Percentiles rank a stretch among this genome's conserved stretches.
Conservation (phyloP, 1,140 invertebrate genomes). For the Pseudachorutes palmiensis region DNA sequence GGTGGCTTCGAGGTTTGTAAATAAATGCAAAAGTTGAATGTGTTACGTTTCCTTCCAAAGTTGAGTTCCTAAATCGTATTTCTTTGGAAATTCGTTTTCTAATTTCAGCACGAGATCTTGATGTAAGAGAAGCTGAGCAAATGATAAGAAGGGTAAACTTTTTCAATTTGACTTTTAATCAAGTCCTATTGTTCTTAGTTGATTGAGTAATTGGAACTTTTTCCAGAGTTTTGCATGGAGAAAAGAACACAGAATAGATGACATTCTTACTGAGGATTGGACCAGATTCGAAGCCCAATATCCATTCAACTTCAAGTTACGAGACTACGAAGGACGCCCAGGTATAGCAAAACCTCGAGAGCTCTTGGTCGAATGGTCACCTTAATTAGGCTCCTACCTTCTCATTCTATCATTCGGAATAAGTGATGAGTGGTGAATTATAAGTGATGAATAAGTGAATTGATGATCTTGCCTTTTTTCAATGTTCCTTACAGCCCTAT, state of each 20-base stretch:
- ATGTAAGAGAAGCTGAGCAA: background rate
- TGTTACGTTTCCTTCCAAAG: too few species aligned
- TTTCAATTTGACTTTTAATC: background rate
- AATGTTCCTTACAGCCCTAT: background rate
- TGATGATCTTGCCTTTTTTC: background rate
- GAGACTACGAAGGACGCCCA: background rate
- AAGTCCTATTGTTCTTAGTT: too few species aligned
- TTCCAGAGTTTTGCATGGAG: constrained; percentile 1
- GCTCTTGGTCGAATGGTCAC: too few species aligned
- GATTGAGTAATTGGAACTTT: too few species aligned
- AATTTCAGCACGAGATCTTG: background rate
- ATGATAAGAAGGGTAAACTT: background rate
- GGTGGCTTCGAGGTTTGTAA: background rate
- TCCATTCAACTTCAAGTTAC: constrained; percentile 2
- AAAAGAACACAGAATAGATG: background rate
- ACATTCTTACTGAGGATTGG: constrained; percentile 1
- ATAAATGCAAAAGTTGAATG: background rate
- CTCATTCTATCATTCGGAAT: background rate
- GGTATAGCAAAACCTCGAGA: too few species aligned
- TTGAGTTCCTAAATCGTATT: background rate
- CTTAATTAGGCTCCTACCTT: too few species aligned
- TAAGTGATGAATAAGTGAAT: background rate
- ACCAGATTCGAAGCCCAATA: background rate
- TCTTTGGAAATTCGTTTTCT: background rate
- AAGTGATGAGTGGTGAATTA: background rate